These are phyloP conservation scores for Spodoptera littoralis DNA, from an alignment of 2,888 invertebrate genomes.

Conservation along the genomic window DNA sequence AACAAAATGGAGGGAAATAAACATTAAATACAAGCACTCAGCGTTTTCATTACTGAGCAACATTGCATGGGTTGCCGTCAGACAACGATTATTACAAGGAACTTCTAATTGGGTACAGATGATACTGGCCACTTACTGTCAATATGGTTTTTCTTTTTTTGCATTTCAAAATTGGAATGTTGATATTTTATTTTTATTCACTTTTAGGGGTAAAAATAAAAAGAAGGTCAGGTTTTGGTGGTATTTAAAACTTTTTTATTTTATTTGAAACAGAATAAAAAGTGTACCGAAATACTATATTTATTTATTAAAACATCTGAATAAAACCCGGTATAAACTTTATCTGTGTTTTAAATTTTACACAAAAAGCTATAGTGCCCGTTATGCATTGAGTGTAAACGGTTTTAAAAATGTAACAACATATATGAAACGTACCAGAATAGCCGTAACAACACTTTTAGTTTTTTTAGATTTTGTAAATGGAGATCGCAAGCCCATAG, in stretches of 20 bases:
- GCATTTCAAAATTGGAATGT: neutral
- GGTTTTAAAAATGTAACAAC: slow-evolving; percentile 46
- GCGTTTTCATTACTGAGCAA: slow-evolving; percentile 84
- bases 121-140: slow-evolving; percentile 42
- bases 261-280: neutral
- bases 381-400: slow-evolving; percentile 24
- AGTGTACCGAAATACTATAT: too few species aligned
- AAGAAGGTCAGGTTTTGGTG: too few species aligned
- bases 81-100: slow-evolving; percentile 80
- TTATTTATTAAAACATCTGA: too few species aligned
- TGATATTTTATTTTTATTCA: too few species aligned
- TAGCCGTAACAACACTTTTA: slow-evolving; percentile 33
- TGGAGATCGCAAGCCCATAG: slow-evolving; percentile 35
- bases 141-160: slow-evolving; percentile 28
- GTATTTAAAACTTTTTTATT: neutral
- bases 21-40: slow-evolving; percentile 84
- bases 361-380: slow-evolving; percentile 1
- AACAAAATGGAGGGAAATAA: slow-evolving; percentile 84
- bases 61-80: slow-evolving; percentile 81
- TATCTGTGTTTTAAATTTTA: slow-evolving; percentile 6
- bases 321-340: neutral
- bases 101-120: slow-evolving; percentile 80
- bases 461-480: slow-evolving; percentile 45
- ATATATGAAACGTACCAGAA: slow-evolving; percentile 40
- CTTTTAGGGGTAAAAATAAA: too few species aligned